Evolutionary conservation across 2,797 vertebrate genomes (phyloP).

Genomic region (Pipistrellus pipistrellus): DNA sequence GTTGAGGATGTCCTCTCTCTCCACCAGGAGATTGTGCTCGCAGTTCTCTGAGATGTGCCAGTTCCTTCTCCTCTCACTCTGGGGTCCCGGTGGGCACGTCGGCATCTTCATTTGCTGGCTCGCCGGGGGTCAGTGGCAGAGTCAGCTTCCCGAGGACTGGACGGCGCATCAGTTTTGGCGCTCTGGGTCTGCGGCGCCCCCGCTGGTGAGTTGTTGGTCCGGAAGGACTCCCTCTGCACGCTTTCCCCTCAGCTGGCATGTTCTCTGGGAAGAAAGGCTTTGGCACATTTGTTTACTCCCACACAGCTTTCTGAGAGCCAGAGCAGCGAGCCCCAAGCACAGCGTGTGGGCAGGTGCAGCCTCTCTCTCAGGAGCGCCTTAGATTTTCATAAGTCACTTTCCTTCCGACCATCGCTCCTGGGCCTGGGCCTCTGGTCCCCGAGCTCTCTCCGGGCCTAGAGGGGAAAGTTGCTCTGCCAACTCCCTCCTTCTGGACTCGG

Average conservation of each 20-base stretch:
- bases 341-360: neutral
- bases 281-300: neutral
- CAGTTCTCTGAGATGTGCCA: rapidly evolving
- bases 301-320: rapidly evolving
- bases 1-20: neutral
- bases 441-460: neutral
- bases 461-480: neutral
- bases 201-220: neutral
- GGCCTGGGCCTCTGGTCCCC: neutral
- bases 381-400: neutral
- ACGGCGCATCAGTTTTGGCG: neutral
- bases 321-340: neutral
- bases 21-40: rapidly evolving
- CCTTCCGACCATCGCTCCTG: neutral
- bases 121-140: neutral
- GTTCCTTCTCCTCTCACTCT: neutral
- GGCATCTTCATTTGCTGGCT: neutral
- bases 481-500: neutral
- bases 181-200: neutral
- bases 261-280: neutral
- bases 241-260: neutral
- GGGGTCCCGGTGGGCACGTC: rapidly evolving
- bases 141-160: neutral
- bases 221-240: neutral
- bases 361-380: neutral